Evolutionary conservation across 2,113 vertebrate genomes (phyloP).

Genomic region (Scolopax mira): DNA sequence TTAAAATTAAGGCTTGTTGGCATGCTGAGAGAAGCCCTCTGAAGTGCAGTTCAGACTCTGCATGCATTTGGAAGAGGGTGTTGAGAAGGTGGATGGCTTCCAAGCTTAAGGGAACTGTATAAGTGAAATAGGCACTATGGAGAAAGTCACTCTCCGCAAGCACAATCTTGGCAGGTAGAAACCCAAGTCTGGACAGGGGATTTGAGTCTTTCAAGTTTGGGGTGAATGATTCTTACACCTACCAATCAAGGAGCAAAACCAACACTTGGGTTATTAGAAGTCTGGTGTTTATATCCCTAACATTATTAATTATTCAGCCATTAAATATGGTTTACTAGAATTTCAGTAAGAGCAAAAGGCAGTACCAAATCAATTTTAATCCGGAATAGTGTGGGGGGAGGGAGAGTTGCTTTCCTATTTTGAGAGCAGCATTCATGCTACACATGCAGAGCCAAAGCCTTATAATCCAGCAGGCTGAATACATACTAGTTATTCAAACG

Average conservation of each 20-base stretch:
- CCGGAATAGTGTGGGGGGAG: not conserved
- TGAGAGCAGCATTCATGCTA: conserved; percentile 45
- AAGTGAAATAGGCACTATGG: not conserved
- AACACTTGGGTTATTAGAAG: not conserved
- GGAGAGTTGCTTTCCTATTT: conserved; percentile 33
- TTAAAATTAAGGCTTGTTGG: not conserved
- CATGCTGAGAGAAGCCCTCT: not conserved
- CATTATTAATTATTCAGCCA: not conserved
- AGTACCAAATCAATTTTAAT: not conserved
- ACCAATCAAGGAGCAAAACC: not conserved
- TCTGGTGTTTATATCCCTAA: not conserved
- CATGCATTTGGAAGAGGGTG: not conserved
- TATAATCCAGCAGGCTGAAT: conserved; percentile 44
- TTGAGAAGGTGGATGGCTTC: not conserved
- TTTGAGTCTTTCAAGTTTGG: not conserved
- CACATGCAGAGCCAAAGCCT: conserved; percentile 36
- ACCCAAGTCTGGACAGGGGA: not conserved
- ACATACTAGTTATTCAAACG: conserved; percentile 60
- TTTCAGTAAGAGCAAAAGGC: not conserved
- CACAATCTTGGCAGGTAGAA: not conserved
- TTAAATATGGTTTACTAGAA: not conserved
- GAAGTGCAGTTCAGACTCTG: not conserved
- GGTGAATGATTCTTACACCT: not conserved
- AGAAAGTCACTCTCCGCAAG: not conserved
- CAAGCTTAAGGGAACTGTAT: not conserved